Base-by-base conservation (phyloP, 2,888 invertebrate species). In the Ophioninae sp. region DNA sequence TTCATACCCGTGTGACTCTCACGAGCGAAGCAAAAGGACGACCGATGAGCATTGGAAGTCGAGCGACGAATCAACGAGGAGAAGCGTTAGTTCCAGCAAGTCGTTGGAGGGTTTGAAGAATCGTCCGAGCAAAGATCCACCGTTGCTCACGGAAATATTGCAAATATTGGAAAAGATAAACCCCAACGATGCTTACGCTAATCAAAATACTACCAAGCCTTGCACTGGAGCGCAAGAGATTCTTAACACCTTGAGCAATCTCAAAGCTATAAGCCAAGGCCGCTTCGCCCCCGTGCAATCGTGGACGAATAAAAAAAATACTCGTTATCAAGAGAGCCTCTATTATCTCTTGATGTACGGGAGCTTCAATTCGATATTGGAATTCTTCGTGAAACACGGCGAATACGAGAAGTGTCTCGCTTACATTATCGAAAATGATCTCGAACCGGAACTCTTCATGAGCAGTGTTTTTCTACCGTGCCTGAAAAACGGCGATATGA, bases 291-390 rank as follows among this genome's bases (percentile, higher is more conserved):
- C 87, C 8, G 78, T 87, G 22, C 76, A 88, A 79, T 71, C 83
- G 41, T 80, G 79, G 23, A 20, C 22, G 20, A 73, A 74, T 61
- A 37, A 74, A 2, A 85, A 80, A 41, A 90, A 86, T 58, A 67
- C 90, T 41, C 90, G 91, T 17, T 92, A 96, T 88, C 95, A 96
- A 83, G 98, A 98, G 93, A 97, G 97, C 88, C 92, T 97, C 1
- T 97, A 96, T 91, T 98, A 98, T 92, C 93, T 98, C 3, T 94
- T 95, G 3, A 96, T 95, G 82, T 98, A 98, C 89, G 98, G 97
- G 0, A 96, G 96, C 3, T 96, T 96, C 89, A 93, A 95, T 0
- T 95, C 96, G 10, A 95, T 97, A 77, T 94, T 98, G 75, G 95
- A 95, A 81, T 98, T 98, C 91, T 96, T 96, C 86, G 94, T 97